Evolutionary conservation across 2,888 invertebrate species (phyloP), one percentile per base, ranked within the genome.

Genomic region (Pseudococcus viburni): DNA sequence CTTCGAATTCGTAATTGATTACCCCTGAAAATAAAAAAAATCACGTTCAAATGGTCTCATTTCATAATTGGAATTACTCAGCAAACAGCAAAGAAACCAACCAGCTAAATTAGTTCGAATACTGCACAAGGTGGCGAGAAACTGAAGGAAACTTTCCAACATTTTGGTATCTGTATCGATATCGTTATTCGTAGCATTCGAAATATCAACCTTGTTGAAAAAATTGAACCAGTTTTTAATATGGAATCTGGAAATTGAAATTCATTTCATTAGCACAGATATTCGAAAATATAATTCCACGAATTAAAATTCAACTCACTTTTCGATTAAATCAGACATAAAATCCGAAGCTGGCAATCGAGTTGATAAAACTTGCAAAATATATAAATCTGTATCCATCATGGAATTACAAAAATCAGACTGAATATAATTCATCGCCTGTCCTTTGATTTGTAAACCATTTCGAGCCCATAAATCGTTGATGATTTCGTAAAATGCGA

Each of bases 391-490:
- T 91, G 98, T 96, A 92, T 99, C 99, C 17, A 98, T 97, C 97
- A 99, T 98, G 15, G 98, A 98, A 93, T 98, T 98, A 93, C 98
- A 99, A 93, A 99, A 99, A 93, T 99, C 98, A 90, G 97, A 98
- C 92, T 99, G 99, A 91, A 98, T 97, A 92, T 99, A 99, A 26
- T 98, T 98, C 98, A 98, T 98, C 51, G 98, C 98, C 92, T 99
- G 99, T n/a, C 98, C 98, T 92, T 97, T 97, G 91, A 99, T 98
- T 93, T 98, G 98, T 12, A 98, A 93, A 0, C 99, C 99, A 92
- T 99, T 99, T 90, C 99, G 94, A 87, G 90, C 97, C 99, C 99
- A 99, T 91, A 98, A 94, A 12, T 97, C 97, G 89, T 96, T 96
- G 89, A 98, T 93, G 91, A 99, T 98, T 94, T 99, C 99, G 92